These are phyloP conservation scores for Kryphioiulus occultus DNA, from an alignment of 2,888 invertebrate species.

Conservation along the genomic window DNA sequence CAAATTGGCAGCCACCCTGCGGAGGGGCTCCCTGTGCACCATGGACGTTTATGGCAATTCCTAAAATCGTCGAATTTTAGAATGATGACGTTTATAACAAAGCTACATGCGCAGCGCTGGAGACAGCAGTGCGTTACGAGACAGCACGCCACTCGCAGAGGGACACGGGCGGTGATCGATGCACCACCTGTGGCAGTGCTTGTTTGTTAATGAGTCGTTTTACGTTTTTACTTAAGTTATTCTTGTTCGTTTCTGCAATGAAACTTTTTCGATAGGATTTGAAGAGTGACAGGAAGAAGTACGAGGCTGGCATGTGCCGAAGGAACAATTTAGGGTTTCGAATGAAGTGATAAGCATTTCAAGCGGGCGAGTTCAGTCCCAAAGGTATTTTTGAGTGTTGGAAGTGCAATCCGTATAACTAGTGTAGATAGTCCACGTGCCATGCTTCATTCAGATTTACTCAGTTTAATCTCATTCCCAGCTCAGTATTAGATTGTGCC, in stretches of 20 bases:
- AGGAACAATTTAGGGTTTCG: not conserved
- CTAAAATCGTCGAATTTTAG: not conserved
- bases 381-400: too few relatives aligned
- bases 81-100: not conserved
- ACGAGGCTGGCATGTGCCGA: not conserved
- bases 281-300: not conserved
- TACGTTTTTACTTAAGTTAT: not conserved
- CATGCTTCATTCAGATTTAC: not conserved
- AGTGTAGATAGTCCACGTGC: not conserved
- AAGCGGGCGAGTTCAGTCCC: not conserved
- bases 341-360: not conserved
- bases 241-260: not conserved
- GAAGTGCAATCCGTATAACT: too few relatives aligned
- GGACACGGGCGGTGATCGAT: not conserved
- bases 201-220: not conserved
- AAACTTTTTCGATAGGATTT: not conserved
- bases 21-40: slow-evolving; percentile 41
- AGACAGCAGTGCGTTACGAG: not conserved
- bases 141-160: not conserved
- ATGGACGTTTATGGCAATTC: slow-evolving; percentile 47
- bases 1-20: slow-evolving; percentile 66
- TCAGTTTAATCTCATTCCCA: not conserved
- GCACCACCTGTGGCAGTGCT: not conserved
- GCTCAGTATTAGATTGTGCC: not conserved
- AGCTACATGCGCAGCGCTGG: not conserved